These are phyloP conservation scores for Aptenodytes forsteri DNA, from an alignment of 2,113 vertebrate species.

Conservation along the genomic window DNA sequence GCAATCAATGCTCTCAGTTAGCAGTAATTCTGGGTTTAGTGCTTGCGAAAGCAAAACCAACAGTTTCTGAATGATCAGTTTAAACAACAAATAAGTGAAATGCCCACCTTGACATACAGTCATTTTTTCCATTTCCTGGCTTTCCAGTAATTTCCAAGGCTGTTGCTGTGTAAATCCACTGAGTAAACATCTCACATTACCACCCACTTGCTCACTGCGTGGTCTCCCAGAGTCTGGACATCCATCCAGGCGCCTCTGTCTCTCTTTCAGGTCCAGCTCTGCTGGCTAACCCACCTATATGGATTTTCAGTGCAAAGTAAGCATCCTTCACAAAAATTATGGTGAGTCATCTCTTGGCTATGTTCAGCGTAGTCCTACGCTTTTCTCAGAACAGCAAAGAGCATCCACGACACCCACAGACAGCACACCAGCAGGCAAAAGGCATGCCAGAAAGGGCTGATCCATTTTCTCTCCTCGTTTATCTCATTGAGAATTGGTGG, in stretches of 20 bases:
- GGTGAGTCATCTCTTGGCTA: neutral
- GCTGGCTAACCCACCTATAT: neutral
- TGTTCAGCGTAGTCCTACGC: fast-evolving
- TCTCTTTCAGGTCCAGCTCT: neutral
- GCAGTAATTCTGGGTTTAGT: neutral
- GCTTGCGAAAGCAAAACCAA: neutral
- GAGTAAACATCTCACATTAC: neutral
- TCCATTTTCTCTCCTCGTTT: neutral
- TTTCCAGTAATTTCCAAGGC: neutral
- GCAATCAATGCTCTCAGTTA: neutral
- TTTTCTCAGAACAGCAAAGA: neutral
- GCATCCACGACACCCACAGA: neutral
- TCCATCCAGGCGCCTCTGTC: neutral
- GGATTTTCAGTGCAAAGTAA: neutral
- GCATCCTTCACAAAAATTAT: neutral
- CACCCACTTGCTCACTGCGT: fast-evolving
- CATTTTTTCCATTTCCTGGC: neutral
- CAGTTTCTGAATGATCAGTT: neutral
- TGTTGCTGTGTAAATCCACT: neutral
- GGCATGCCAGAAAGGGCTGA: neutral
- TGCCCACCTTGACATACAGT: neutral
- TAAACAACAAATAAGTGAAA: neutral
- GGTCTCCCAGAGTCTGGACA: neutral
- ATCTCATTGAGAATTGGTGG: neutral
- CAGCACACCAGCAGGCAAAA: neutral